Evolutionary conservation across 1,140 invertebrate genomes (phyloP), one percentile per base, ranked within the genome.

Genomic region (Apis cerana): DNA sequence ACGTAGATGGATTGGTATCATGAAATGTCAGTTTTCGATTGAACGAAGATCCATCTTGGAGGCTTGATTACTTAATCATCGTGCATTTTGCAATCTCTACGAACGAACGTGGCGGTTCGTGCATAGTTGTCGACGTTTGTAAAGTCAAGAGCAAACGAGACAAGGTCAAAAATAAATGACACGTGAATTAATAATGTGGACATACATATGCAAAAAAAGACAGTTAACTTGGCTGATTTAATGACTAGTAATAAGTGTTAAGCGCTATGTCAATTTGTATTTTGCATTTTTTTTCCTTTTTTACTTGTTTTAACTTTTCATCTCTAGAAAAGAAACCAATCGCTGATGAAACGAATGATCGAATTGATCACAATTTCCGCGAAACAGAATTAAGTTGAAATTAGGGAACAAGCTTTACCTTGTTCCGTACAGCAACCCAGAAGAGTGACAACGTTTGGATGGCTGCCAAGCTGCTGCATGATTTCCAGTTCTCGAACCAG

Each of bases 361-460:
- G 33, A 33, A 27, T 23, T 23, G 61, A 15, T 33, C 5, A 23
- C 2, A 23, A 23, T 62, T 62, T 62, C n/a, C 1, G 23, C 13
- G 13, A 15, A 62, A 15, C 13, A 23, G 15, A 27, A 27, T 61
- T 13, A n/a, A n/a, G 8, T 62, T 15, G 27, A 62, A 43, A 43
- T 43, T 8, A 8, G 54, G 7, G 23, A 21, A 33, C 33, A 84
- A 89, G 2, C 33, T 33, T 91, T 88, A 97, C 97, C 97, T 95
- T 97, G 96, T 90, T 97, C 96, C 15, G 97, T 97, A 89, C 97
- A 98, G 90, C 97, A 97, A 69, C 97, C 97, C 3, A 98, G 94
- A 64, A 98, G 94, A 0, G 97, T 97, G 21, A 98, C 97, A 83
- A 98, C 97, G 93, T 98, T 98, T 10, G 97, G 97, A 95, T 98